Conservation (phyloP, 2,797 vertebrate genomes). For the Typhlichthys eigenmanni region DNA sequence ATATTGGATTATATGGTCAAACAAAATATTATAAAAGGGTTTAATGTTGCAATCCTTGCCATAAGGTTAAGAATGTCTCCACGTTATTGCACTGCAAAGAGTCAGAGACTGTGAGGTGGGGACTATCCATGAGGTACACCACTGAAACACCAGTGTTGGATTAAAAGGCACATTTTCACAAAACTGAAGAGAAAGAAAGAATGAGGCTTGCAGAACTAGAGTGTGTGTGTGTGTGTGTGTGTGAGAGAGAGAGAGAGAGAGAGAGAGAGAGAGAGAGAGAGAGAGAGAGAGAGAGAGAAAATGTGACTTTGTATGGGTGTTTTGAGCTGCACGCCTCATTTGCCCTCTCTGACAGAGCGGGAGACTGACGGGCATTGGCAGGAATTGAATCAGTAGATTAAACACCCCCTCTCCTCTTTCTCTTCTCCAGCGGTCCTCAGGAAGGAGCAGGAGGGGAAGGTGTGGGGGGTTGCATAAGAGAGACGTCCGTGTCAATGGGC, state of each 20-base stretch:
- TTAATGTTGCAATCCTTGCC: not conserved
- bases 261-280: constrained; percentile 39
- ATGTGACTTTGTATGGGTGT: constrained; percentile 75
- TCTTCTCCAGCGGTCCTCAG: constrained; percentile 40
- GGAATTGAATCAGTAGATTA: constrained; percentile 84
- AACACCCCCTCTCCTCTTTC: constrained; percentile 65
- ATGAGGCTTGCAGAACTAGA: constrained; percentile 14
- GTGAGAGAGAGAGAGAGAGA: constrained; percentile 44
- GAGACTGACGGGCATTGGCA: constrained; percentile 75
- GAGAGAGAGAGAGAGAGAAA: constrained; percentile 67
- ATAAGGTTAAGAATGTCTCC: constrained; percentile 1
- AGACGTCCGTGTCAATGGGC: constrained; percentile 74
- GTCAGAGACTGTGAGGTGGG: constrained; percentile 25
- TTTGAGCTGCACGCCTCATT: constrained; percentile 78
- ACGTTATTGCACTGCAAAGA: constrained; percentile 15
- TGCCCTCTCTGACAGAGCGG: constrained; percentile 75
- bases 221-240: constrained; percentile 41
- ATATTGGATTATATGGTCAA: too few species aligned
- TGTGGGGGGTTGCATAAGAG: constrained; percentile 73
- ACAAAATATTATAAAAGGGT: not conserved
- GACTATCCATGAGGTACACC: constrained; percentile 33
- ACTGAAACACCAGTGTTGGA: constrained; percentile 36
- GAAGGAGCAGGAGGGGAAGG: constrained; percentile 66
- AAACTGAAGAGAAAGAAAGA: constrained; percentile 8
- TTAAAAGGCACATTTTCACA: constrained; percentile 59